Base-by-base conservation (phyloP, 2,797 vertebrate genomes). In the Mionectes olivaceus region DNA sequence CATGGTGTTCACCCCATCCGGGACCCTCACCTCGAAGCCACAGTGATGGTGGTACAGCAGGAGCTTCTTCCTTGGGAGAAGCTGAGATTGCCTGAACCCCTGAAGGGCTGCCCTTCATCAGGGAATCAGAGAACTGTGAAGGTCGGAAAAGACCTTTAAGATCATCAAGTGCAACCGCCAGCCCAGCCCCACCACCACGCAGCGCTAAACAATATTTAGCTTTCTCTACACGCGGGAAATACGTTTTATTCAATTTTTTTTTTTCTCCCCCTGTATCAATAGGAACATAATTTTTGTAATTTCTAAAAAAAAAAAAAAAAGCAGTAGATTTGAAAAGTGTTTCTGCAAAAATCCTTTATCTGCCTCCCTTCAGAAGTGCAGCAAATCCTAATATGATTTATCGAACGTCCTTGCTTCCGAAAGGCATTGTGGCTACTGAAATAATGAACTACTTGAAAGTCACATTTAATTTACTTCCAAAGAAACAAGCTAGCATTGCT, bases 391-490 rank as follows among this genome's bases (percentile, higher is more conserved):
- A 96, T 96, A 96, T 95, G 96, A 95, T 97, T 98, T 97, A 97
- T 96, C 28, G 22, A 92, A 97, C 84, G 95, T 96, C 97, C 95
- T 97, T 97, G 95, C 96, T 96, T 96, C 97, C 84, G 33, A 92
- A 96, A 97, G 95, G 96, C 97, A 97, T 97, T 98, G 97, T 98
- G 94, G 94, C 95, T 96, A 96, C 97, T 96, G 96, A 98, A 98
- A 98, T 98, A 98, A 98, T 97, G 97, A 98, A 97, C 96, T 97
- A 96, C 97, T 98, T 97, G 97, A 97, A 97, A 98, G 97, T 97
- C 97, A 97, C 97, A 98, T 98, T 98, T 98, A 97, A 98, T 98
- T 98, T 98, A 97, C 97, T 97, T 89, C 46, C 94, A 97, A 96
- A 97, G 97, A 98, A 97, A 97, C 96, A 97, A 98, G 97, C 96